phyloP scores from a whole-genome alignment of 1,140 invertebrate genomes.

The Bombus terrestris region DNA sequence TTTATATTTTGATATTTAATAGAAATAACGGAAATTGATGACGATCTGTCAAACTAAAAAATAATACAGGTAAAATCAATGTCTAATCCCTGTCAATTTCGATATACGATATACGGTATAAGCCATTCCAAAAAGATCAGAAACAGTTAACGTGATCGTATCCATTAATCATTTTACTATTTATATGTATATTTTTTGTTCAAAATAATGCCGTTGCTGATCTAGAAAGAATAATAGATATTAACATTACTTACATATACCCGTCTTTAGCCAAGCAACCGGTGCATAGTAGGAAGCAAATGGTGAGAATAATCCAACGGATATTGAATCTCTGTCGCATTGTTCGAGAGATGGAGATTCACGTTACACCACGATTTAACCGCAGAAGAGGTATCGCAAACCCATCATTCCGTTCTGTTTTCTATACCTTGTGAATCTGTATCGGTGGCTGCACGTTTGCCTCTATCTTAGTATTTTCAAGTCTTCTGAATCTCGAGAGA shows the following conservation, averaged over 20 bases:
- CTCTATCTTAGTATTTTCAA: too few species aligned
- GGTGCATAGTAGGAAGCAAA: constrained; percentile 9
- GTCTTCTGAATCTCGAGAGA: constrained; percentile 13
- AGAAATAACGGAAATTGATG: not conserved
- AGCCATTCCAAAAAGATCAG: not conserved
- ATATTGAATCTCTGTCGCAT: not conserved
- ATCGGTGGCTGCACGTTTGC: not conserved
- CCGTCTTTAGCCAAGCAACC: constrained; percentile 65
- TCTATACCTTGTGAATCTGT: not conserved
- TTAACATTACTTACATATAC: constrained; percentile 68
- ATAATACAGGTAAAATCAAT: not conserved
- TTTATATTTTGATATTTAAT: not conserved
- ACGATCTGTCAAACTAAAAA: not conserved
- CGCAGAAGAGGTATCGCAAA: not conserved
- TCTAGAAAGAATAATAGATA: not conserved
- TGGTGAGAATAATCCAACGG: not conserved
- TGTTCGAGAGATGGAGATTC: not conserved
- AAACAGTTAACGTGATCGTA: not conserved
- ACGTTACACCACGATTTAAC: not conserved
- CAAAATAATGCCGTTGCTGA: not conserved
- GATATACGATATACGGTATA: not conserved
- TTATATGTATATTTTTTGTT: not conserved
- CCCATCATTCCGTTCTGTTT: not conserved
- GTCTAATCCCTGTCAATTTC: not conserved
- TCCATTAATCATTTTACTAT: not conserved